Percentiles rank a stretch among this genome's conserved stretches.
phyloP scores from a whole-genome alignment of 2,888 invertebrate species.

The Eupithecia inturbata region DNA sequence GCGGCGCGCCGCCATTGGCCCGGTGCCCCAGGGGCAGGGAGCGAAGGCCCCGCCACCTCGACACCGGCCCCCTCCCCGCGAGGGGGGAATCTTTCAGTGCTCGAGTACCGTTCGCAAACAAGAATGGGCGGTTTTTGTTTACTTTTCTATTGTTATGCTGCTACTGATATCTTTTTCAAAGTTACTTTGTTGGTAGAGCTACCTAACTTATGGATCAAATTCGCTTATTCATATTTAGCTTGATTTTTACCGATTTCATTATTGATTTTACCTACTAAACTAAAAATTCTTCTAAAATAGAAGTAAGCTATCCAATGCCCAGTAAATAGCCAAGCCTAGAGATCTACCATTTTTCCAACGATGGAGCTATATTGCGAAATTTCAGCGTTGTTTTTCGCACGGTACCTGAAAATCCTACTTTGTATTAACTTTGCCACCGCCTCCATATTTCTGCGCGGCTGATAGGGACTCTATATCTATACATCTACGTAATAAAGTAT shows the following conservation, averaged over 20 bases:
- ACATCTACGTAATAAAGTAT: slow-evolving; percentile 63
- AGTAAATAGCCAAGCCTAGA: not conserved
- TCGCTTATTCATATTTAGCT: not conserved
- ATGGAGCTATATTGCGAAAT: not conserved
- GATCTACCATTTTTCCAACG: not conserved
- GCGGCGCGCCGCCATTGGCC: slow-evolving; percentile 82
- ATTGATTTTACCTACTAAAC: not conserved
- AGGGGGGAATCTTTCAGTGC: slow-evolving; percentile 76
- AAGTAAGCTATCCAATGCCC: not conserved
- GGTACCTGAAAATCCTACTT: slow-evolving; percentile 79
- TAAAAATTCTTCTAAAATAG: not conserved
- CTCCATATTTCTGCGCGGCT: slow-evolving; percentile 75
- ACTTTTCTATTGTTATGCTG: slow-evolving; percentile 23
- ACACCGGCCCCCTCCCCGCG: slow-evolving; percentile 62
- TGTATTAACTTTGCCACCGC: slow-evolving; percentile 78
- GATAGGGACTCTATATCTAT: slow-evolving; percentile 61
- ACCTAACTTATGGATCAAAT: not conserved
- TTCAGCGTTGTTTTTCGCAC: slow-evolving; percentile 55
- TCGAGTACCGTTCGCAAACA: slow-evolving; percentile 75
- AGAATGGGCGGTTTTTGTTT: slow-evolving; percentile 55
- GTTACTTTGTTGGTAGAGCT: not conserved
- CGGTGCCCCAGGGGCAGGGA: slow-evolving; percentile 82
- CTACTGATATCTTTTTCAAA: not conserved
- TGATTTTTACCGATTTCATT: not conserved
- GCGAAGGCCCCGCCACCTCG: slow-evolving; percentile 83